These are phyloP conservation scores for Hemicentrotus pulcherrimus DNA, from an alignment of 35 echinoderm and acorn worm species.

Conservation along the genomic window DNA sequence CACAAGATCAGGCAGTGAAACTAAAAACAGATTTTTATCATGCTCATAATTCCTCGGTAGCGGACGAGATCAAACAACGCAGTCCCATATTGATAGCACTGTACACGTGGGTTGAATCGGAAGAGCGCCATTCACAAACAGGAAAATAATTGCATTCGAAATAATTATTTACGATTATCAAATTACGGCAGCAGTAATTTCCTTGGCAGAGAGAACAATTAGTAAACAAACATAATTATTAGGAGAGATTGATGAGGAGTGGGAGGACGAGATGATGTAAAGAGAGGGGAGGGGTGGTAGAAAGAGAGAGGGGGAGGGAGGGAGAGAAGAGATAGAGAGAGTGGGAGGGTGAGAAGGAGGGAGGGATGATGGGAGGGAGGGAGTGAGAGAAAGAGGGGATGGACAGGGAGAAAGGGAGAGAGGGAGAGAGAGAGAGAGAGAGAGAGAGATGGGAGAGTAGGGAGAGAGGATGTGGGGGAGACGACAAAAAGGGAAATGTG, in stretches of 20 bases:
- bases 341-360: neutral
- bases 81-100: neutral
- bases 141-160: neutral
- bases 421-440: no score
- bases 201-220: neutral
- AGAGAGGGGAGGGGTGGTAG: neutral
- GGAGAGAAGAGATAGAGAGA: neutral
- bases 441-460: no score
- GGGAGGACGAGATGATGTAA: neutral
- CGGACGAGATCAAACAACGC: neutral
- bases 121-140: neutral
- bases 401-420: no score
- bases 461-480: no score
- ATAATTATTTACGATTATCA: neutral
- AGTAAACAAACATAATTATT: neutral
- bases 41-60: neutral
- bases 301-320: neutral
- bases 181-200: neutral
- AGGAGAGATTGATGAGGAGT: neutral
- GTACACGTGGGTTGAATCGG: neutral
- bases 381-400: no score
- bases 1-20: neutral
- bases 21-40: neutral
- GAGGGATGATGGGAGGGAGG: no score
- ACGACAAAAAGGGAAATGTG: no score